Evolutionary conservation across 1,140 invertebrate genomes (phyloP).

Genomic region (Radopholus similis): DNA sequence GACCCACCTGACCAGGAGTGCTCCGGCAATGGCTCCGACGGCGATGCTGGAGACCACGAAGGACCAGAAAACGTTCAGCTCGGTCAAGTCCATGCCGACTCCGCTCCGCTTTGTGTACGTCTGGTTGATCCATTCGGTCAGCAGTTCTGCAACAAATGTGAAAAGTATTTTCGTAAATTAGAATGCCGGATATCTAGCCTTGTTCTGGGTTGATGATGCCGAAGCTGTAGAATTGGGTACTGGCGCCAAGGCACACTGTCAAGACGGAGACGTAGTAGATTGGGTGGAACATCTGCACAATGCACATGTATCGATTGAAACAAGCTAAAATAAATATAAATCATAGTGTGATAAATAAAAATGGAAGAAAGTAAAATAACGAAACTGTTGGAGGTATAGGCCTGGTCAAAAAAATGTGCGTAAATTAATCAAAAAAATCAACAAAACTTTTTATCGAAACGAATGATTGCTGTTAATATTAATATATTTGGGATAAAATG

Average conservation of each 20-base stretch:
- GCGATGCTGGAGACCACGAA: conserved; percentile 63
- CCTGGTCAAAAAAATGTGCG: no score
- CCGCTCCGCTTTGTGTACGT: conserved; percentile 42
- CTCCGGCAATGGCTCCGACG: conserved; percentile 63
- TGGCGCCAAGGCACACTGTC: conserved; percentile 53
- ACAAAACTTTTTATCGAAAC: no score
- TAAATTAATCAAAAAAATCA: no score
- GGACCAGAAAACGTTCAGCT: conserved; percentile 60
- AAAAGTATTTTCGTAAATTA: conserved; percentile 18
- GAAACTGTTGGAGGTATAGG: no score
- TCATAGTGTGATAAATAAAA: no score
- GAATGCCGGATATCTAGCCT: background rate
- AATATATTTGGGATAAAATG: no score
- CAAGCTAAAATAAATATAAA: no score
- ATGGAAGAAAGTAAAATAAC: no score
- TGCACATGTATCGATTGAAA: no score
- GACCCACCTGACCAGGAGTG: conserved; percentile 58
- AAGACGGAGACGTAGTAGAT: conserved; percentile 46
- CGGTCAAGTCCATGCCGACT: conserved; percentile 21
- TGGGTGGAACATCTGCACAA: conserved; percentile 39
- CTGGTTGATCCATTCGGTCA: conserved; percentile 53
- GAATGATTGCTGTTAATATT: no score
- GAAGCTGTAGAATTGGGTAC: conserved; percentile 58
- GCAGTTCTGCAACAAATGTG: conserved; percentile 8
- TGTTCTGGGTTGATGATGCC: conserved; percentile 58